Evolutionary conservation across 2,113 vertebrate species (phyloP).

Genomic region (Onychorhynchus coronatus): DNA sequence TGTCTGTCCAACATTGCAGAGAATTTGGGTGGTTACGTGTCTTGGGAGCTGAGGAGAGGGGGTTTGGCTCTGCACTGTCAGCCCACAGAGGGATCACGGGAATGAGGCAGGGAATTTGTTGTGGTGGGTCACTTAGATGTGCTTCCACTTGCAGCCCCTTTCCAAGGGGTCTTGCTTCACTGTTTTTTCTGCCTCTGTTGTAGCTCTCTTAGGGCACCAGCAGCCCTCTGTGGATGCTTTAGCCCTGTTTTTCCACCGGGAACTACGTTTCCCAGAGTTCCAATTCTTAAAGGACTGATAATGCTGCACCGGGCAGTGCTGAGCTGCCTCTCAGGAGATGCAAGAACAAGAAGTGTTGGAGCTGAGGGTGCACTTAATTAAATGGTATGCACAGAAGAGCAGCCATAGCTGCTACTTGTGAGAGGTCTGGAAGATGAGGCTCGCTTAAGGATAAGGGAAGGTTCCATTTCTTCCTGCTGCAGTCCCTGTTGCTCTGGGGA

Average conservation of each 20-base stretch:
- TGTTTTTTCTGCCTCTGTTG: not conserved
- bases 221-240: not conserved
- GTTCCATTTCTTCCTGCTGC: not conserved
- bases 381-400: not conserved
- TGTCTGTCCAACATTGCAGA: fast-evolving
- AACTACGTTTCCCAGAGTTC: conserved; percentile 60
- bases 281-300: not conserved
- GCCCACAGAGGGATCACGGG: not conserved
- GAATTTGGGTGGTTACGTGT: not conserved
- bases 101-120: fast-evolving
- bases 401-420: not conserved
- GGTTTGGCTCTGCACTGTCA: not conserved
- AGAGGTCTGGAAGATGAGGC: not conserved
- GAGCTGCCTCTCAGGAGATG: not conserved
- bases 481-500: not conserved
- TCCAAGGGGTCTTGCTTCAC: not conserved
- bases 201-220: not conserved
- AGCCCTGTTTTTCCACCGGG: not conserved
- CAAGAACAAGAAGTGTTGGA: not conserved
- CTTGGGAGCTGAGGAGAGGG: not conserved
- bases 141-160: not conserved
- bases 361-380: not conserved
- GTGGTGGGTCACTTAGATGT: fast-evolving
- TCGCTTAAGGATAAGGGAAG: not conserved
- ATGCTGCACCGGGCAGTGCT: fast-evolving